Percentiles rank a stretch among this genome's conserved stretches.
These are phyloP conservation scores for Drosophila santomea DNA, from an alignment of 1,140 invertebrate species.

Conservation along the genomic window DNA sequence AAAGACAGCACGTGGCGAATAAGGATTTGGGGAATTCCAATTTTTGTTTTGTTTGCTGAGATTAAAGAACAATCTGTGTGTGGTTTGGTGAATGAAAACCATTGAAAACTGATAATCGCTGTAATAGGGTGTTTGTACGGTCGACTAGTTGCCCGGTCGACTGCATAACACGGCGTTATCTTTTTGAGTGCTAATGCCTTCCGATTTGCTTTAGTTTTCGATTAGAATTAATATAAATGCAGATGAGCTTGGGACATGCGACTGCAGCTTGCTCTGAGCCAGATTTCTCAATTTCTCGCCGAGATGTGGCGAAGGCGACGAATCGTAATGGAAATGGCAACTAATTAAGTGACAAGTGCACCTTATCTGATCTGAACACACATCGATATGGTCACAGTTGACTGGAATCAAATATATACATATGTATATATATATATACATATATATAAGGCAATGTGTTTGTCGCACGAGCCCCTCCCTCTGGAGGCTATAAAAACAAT, in stretches of 20 bases:
- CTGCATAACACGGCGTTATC: constrained; percentile 2
- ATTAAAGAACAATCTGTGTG: background rate
- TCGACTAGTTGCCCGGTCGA: background rate
- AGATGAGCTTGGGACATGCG: constrained; percentile 34
- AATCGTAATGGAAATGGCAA: constrained; percentile 37
- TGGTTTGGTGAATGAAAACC: background rate
- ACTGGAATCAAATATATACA: constrained; percentile 13
- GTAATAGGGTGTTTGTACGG: constrained; percentile 3
- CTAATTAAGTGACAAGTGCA: constrained; percentile 74
- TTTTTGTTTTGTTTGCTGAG: background rate
- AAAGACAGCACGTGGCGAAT: background rate
- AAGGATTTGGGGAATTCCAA: constrained; percentile 1
- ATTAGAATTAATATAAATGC: constrained; percentile 31
- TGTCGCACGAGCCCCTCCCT: background rate
- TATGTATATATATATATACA: background rate
- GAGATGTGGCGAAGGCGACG: background rate
- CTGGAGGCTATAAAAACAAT: constrained; percentile 59
- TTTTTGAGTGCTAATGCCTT: background rate
- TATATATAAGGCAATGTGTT: constrained; percentile 14
- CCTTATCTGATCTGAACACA: constrained; percentile 74
- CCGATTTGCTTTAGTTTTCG: background rate
- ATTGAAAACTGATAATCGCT: background rate
- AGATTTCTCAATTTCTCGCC: background rate
- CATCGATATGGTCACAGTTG: constrained; percentile 60
- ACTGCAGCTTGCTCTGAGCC: constrained; percentile 18